Evolutionary conservation across 2,113 vertebrate genomes (phyloP), one percentile per base, ranked within the genome.

Genomic region (Polypterus bichir): DNA sequence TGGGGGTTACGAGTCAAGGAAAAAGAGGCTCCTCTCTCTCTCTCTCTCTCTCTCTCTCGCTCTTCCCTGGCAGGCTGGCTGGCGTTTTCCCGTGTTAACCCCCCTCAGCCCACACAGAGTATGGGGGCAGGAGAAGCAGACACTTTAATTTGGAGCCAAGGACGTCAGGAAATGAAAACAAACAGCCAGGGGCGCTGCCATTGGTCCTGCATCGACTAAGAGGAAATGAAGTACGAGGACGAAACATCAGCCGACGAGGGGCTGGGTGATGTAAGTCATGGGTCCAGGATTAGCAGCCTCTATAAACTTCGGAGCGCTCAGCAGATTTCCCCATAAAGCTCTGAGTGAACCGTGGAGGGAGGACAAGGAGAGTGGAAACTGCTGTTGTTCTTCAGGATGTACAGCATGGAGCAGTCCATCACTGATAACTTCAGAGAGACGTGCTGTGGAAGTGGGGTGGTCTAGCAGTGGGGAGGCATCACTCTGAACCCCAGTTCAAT

Each of bases 271-370:
- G 91, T 96, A 89, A 93, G 84, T 72, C 56, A 64, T 74, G 80
- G 83, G 80, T 86, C 91, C 92, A 94, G 89, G 89, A 93, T 97
- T 98, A 97, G 95, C 94, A 95, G 81, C 89, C 90, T 93, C 93
- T 97, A 93, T 93, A 97, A 97, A 92, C 89, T 82, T 78, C 69
- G 0, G 44, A 75, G 75, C 3, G 0, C 61, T 2, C 74, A 58
- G 69, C 71, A 66, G 72, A 69, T 49, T 52, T 48, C 60, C 63
- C 70, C 46, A 76, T 0, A 9, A 62, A 71, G 69, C 44, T 1
- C 4, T 44, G 66, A 63, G 65, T 49, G 47, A 44, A n/a, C 64
- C n/a, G 44, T 61, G 66, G 66, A 65, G 71, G 81, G 81, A 82
- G 76, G 79, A n/a, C 6, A 10, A 51, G 55, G 68, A 49, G 64